Base-by-base conservation (phyloP, 2,888 invertebrate species). In the Colostygia pectinataria region DNA sequence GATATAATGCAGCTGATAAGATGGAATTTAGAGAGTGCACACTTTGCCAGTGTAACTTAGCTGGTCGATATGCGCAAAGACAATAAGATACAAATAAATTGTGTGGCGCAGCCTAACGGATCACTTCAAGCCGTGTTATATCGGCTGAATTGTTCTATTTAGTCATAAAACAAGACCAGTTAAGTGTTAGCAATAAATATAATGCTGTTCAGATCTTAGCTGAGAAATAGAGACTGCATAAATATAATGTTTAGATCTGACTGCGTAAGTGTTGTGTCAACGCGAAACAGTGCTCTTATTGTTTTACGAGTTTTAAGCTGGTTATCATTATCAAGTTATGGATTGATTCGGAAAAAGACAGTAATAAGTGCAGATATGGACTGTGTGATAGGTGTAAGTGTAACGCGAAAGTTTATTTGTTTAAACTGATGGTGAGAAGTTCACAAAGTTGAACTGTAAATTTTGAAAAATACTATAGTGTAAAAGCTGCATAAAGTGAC, bases 291-390 rank as follows among this genome's bases (percentile, higher is more conserved):
- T 1, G 41, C 37, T 12, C 7, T 7, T 20, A 33, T 10, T 38
- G 13, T 18, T 15, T n/a, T 8, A 10, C 13, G 15, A 18, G 10
- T 6, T 32, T 4, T 20, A 6, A 20, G 20, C 20, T 4, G 23
- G n/a, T 29, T 25, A 36, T 42, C 31, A 27, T 20, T 9, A 9
- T 18, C 32, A 9, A 18, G 4, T 8, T 12, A 28, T 6, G 8
- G 31, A 14, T 31, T 7, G 9, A 8, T 8, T n/a, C 2, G 33
- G 32, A 33, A 12, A 43, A n/a, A 7, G 38, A 50, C 37, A 29
- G 28, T 32, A 46, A 47, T 36, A 47, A 34, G 25, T 49, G 39
- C 42, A 47, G 49, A 46, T 18, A 50, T 12, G 36, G 54, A 53
- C 49, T 47, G 42, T 34, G 25, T 45, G 39, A 29, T 50, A 51